Base-by-base conservation (phyloP, 2,888 invertebrate species). In the Platycheirus rosarum region DNA sequence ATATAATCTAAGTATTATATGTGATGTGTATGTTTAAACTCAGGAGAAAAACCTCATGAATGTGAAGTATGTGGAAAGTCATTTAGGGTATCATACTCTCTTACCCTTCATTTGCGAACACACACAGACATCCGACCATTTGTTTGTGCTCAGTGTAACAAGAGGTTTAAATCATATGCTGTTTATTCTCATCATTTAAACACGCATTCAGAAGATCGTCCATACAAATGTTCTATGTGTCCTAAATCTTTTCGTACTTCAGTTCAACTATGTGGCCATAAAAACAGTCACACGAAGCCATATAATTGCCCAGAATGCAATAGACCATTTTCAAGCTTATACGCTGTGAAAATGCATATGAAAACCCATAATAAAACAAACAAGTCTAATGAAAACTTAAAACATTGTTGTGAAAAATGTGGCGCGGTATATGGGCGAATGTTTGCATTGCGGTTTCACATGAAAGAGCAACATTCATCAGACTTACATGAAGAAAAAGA, bases 11-110 rank as follows among this genome's bases (percentile, higher is more conserved):
- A 6, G 8, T 14, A n/a, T 23, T 62, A 23, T 23, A 23, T 4
- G 23, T 6, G 6, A 4, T 23, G 2, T 23, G 2, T 23, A 4
- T 23, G 2, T 23, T 23, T 23, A 23, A 23, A 26, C 42, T n/a
- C 80, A 92, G 93, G 93, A 0, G 95, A 95, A 87, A 95, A 95
- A 86, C 96, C 96, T 0, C 94, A 95, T 86, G 91, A 93, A 66
- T 96, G 96, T 86, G 94, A 95, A 88, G 94, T 95, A 29, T 96
- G 96, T 87, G 95, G 95, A 49, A 96, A 95, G 89, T 93, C 94
- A 3, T 96, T 96, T 90, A 92, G 96, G 8, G 95, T 96, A 20
- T 93, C 95, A 62, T 96, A 95, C 88, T 96, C 95, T 75, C 91
- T 96, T 53, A 95, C 95, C 0, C 90, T 96, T 8, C 96, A 96